Evolutionary conservation across 1,140 invertebrate species (phyloP).

Genomic region (Yoshiicerus persimilis): DNA sequence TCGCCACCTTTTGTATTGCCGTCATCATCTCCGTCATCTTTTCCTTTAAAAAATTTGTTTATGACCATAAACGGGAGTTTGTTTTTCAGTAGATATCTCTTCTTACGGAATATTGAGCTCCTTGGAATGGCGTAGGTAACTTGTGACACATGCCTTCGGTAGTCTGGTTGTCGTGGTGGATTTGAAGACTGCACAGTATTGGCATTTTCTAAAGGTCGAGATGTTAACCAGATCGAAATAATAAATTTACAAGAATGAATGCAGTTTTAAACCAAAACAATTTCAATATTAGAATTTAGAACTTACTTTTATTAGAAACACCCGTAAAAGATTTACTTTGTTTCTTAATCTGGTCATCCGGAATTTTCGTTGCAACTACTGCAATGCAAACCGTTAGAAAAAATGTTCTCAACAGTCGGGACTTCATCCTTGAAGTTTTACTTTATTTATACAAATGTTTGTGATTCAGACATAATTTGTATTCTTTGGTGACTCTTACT

Average conservation of each 20-base stretch:
- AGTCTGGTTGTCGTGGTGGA: background rate
- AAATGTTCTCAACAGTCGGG: background rate
- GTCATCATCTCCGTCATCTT: background rate
- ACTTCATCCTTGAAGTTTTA: background rate
- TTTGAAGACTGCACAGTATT: background rate
- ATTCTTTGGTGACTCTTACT: background rate
- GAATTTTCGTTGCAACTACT: background rate
- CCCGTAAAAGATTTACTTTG: background rate
- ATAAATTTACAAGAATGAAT: no score
- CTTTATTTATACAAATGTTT: background rate
- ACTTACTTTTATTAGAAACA: background rate
- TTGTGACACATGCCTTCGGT: background rate
- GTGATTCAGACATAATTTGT: background rate
- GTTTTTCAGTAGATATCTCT: background rate
- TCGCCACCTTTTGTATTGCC: background rate
- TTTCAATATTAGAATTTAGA: background rate
- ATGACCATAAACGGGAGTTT: background rate
- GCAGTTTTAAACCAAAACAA: background rate
- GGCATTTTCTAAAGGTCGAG: background rate
- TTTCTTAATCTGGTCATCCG: background rate
- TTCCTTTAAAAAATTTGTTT: conserved; percentile 5
- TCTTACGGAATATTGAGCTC: background rate
- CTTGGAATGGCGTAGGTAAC: background rate
- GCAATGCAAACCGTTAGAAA: background rate
- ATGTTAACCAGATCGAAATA: no score